phyloP scores from a whole-genome alignment of 2,888 invertebrate species.

The Ecdyonurus torrentis region DNA sequence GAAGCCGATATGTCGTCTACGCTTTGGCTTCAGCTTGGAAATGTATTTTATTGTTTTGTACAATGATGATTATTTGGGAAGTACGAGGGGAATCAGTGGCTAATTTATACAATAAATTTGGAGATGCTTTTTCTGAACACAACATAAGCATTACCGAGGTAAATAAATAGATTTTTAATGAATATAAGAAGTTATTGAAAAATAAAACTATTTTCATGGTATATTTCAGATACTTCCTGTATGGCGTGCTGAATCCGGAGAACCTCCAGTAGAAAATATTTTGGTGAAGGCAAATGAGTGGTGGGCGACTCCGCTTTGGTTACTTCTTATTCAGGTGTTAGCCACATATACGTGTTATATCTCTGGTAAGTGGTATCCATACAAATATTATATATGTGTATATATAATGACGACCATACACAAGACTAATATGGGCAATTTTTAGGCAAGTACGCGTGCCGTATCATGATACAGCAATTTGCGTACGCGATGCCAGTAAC shows the following conservation, averaged over 20 bases:
- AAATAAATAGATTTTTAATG: too few species aligned
- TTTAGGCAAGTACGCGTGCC: slow-evolving; percentile 80
- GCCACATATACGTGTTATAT: slow-evolving; percentile 48
- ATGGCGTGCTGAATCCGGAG: too few species aligned
- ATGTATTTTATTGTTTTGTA: slow-evolving; percentile 59
- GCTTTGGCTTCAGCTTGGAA: slow-evolving; percentile 87
- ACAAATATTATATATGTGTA: too few species aligned
- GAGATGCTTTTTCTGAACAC: slow-evolving; percentile 57
- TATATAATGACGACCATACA: not conserved
- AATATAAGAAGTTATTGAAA: too few species aligned
- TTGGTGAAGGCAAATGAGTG: slow-evolving; percentile 48
- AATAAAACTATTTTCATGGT: too few species aligned
- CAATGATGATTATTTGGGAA: slow-evolving; percentile 56
- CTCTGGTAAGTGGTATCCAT: slow-evolving; percentile 7
- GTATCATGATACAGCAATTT: slow-evolving; percentile 92
- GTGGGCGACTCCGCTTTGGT: slow-evolving; percentile 55
- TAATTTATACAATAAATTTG: slow-evolving; percentile 59
- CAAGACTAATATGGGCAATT: slow-evolving; percentile 12
- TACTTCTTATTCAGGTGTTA: slow-evolving; percentile 62
- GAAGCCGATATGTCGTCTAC: slow-evolving; percentile 76
- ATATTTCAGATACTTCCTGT: too few species aligned
- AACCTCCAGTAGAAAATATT: too few species aligned
- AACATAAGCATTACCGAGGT: slow-evolving; percentile 62
- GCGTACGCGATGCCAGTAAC: slow-evolving; percentile 94
- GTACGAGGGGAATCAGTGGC: slow-evolving; percentile 58